Evolutionary conservation across 2,797 vertebrate genomes (phyloP), one percentile per base, ranked within the genome.

Genomic region (Aulostomus chinensis): DNA sequence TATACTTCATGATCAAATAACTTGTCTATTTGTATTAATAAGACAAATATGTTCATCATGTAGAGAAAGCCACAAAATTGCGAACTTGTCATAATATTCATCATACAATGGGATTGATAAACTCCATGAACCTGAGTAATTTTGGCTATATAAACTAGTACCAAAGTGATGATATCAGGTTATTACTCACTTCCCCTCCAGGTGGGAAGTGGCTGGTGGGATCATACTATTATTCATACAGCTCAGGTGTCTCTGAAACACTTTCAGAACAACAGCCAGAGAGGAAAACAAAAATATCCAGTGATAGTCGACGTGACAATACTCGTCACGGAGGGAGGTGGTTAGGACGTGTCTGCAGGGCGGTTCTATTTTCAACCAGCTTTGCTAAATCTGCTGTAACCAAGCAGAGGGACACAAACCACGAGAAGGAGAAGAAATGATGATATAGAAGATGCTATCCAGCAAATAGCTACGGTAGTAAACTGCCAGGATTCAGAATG

Each of bases 361-460:
- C 32, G 53, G 32, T 33, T 68, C 71, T 80, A 78, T 84, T 76
- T 81, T 73, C 57, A 75, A 58, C 48, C 21, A 2, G 20, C 35
- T 13, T 48, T n/a, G n/a, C n/a, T n/a, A n/a, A n/a, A n/a, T n/a
- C n/a, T 11, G 36, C 46, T 40, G 34, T 5, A 56, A 49, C 47
- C 35, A 51, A 61, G 76, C n/a, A 28, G 6, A 54, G 10, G 7
- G 7, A 5, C 12, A 39, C n/a, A 28, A 55, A 29, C 12, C 26
- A 46, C 39, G 32, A 35, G 20, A 39, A 25, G 11, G 52, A 13
- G 25, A 28, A n/a, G 24, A 31, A 21, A 8, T 2, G 8, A 20
- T 12, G 12, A 34, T 14, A 9, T 14, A 26, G 32, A 8, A 24
- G 22, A 65, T 35, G 32, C 7, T 5, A 6, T n/a, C 20, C n/a